Evolutionary conservation across 2,888 invertebrate genomes (phyloP).

Genomic region (Eustalomyia histrio): DNA sequence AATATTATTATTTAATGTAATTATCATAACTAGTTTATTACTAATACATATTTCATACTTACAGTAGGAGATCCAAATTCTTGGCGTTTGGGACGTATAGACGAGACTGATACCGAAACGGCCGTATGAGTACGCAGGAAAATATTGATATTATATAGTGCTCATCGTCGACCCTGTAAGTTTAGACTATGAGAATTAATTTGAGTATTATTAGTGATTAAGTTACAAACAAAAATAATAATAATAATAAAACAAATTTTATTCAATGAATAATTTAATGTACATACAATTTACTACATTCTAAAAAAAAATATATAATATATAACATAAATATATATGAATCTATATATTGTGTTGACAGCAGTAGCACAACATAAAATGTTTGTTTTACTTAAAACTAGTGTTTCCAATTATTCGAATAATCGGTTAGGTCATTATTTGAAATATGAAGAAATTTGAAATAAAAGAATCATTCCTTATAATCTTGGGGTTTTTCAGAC

Average conservation of each 20-base stretch:
- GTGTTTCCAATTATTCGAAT: too few relatives aligned
- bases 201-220: constrained; percentile 77
- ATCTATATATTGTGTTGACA: too few relatives aligned
- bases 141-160: constrained; percentile 44
- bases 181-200: constrained; percentile 74
- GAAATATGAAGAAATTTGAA: too few relatives aligned
- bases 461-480: too few relatives aligned
- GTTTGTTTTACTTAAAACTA: too few relatives aligned
- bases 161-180: constrained; percentile 59
- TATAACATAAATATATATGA: too few relatives aligned
- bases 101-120: constrained; percentile 86
- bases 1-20: too few relatives aligned
- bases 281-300: constrained; percentile 5
- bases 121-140: constrained; percentile 83
- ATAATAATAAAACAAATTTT: constrained; percentile 42
- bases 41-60: neutral
- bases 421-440: too few relatives aligned
- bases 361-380: too few relatives aligned
- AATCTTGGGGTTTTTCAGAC: too few relatives aligned
- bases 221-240: constrained; percentile 36
- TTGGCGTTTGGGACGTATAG: constrained; percentile 89
- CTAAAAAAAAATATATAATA: too few relatives aligned
- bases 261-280: constrained; percentile 60
- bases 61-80: too few relatives aligned
- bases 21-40: neutral